A percentile compares a stretch with the other conserved stretches of the same genome.
Conservation (phyloP, 2,888 invertebrate species). For the Napeogenes sylphis region DNA sequence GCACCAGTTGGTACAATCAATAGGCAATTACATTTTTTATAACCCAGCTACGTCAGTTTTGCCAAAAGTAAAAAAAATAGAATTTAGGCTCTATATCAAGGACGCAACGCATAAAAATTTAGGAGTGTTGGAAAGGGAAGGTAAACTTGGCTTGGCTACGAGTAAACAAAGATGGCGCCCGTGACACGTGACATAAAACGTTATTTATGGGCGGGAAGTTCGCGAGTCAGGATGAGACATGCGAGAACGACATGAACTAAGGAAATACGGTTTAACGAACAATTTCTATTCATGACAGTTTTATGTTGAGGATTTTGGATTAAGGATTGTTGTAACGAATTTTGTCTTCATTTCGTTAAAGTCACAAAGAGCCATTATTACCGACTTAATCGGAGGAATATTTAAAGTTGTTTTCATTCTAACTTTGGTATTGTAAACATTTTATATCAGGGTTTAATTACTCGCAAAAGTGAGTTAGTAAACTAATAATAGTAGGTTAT, state of each 20-base stretch:
- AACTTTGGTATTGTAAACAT: constrained; percentile 22
- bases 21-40: constrained; percentile 62
- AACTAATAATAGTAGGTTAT: too few species aligned
- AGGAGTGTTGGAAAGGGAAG: constrained; percentile 40
- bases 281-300: constrained; percentile 70
- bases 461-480: too few species aligned
- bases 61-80: constrained; percentile 26
- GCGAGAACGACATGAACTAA: constrained; percentile 69
- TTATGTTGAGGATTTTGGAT: constrained; percentile 52
- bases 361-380: constrained; percentile 11
- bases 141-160: constrained; percentile 45
- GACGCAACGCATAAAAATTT: constrained; percentile 44
- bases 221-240: constrained; percentile 68
- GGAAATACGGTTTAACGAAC: constrained; percentile 62
- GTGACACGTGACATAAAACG: constrained; percentile 73
- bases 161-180: constrained; percentile 62
- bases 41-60: constrained; percentile 30
- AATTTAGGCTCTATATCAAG: constrained; percentile 53
- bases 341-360: constrained; percentile 28
- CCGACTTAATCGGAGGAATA: constrained; percentile 7
- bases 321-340: constrained; percentile 36
- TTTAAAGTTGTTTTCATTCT: constrained; percentile 18
- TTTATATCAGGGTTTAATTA: constrained; percentile 7
- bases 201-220: constrained; percentile 72
- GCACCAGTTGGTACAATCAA: constrained; percentile 77